These are phyloP conservation scores for Momotus momota DNA, from an alignment of 2,797 vertebrate genomes.

Conservation along the genomic window DNA sequence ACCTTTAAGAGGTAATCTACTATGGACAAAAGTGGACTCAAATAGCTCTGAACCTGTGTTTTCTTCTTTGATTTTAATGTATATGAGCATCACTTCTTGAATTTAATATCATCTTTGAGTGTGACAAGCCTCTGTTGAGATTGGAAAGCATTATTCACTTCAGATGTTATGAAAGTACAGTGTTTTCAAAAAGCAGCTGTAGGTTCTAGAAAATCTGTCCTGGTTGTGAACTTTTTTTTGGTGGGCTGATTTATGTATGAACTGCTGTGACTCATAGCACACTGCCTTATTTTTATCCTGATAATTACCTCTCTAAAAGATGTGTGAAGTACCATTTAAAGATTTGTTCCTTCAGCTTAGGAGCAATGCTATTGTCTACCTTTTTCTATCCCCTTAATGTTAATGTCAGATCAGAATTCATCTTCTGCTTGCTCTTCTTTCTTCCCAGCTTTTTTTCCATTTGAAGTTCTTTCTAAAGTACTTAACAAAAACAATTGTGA, in stretches of 20 bases:
- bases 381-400: neutral
- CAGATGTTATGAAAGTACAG: neutral
- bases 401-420: neutral
- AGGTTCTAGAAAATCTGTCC: neutral
- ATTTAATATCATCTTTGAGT: neutral
- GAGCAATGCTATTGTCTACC: neutral
- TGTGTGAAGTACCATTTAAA: neutral
- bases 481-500: neutral
- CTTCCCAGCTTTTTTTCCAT: neutral
- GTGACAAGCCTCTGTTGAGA: neutral
- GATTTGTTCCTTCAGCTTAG: neutral
- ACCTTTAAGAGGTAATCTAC: neutral
- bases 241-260: conserved; percentile 9
- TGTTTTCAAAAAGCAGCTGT: neutral
- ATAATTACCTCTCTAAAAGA: conserved; percentile 42
- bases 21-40: neutral
- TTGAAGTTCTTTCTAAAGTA: neutral
- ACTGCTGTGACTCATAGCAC: conserved; percentile 14
- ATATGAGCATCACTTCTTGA: neutral
- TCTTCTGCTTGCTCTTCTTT: neutral
- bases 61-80: neutral
- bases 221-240: neutral
- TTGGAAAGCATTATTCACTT: neutral
- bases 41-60: neutral
- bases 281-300: conserved; percentile 18